Percentiles rank a stretch among this genome's conserved stretches.
Conservation (phyloP, 2,888 invertebrate species). For the Lasioglossum pauxillum region DNA sequence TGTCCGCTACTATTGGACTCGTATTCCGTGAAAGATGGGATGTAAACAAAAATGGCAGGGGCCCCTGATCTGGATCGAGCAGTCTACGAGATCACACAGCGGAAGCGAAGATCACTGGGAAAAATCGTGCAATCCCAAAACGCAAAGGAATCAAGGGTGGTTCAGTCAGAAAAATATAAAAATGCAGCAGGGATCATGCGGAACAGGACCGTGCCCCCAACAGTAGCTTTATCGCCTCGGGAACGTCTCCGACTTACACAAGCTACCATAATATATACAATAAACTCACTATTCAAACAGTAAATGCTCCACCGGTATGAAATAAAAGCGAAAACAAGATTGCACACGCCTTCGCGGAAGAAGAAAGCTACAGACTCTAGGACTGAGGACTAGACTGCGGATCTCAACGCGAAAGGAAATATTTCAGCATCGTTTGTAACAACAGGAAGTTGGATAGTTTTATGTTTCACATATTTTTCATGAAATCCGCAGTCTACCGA, state of each 20-base stretch:
- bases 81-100: not conserved
- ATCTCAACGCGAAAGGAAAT: not conserved
- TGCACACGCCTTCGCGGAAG: conserved; percentile 2
- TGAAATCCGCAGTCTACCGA: not conserved
- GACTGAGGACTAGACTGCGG: not conserved
- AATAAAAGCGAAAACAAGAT: not conserved
- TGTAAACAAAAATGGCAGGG: not conserved
- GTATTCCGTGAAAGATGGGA: not conserved
- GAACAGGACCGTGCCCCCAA: not conserved
- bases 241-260: not conserved
- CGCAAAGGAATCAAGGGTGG: not conserved
- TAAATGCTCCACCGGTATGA: not conserved
- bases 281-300: not conserved
- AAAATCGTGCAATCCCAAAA: not conserved
- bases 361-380: conserved; percentile 2
- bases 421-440: not conserved
- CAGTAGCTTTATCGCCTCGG: not conserved
- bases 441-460: not conserved
- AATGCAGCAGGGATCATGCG: not conserved
- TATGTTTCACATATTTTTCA: not conserved
- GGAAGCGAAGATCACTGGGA: not conserved
- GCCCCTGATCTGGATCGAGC: not conserved
- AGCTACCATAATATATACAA: not conserved
- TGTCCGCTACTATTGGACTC: not conserved
- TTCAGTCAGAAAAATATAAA: not conserved